These are phyloP conservation scores for Lanistes nyassanus DNA, from an alignment of 1,140 invertebrate genomes.

Conservation along the genomic window DNA sequence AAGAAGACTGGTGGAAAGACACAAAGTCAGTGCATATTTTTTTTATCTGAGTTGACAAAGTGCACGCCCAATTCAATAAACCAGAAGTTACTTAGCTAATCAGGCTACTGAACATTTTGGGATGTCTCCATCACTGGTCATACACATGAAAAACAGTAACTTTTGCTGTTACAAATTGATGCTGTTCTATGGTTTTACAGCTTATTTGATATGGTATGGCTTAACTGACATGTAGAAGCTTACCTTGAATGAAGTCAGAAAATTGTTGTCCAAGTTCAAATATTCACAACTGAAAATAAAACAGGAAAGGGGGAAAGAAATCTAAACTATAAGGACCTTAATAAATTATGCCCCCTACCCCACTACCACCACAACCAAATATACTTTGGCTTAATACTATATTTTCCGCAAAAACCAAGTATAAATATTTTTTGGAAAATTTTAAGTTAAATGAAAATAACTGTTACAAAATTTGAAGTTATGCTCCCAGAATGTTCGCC, in stretches of 20 bases:
- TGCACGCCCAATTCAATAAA: too few species aligned
- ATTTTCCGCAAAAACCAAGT: background rate
- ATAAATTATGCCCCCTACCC: background rate
- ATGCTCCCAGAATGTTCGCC: too few species aligned
- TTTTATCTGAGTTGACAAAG: too few species aligned
- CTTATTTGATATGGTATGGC: too few species aligned
- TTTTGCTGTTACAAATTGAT: background rate
- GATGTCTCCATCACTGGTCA: too few species aligned
- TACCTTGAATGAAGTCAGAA: conserved; percentile 46
- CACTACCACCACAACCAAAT: background rate
- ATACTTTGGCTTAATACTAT: background rate
- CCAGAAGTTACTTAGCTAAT: too few species aligned
- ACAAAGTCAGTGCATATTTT: too few species aligned
- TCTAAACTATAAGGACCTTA: background rate
- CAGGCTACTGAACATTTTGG: too few species aligned
- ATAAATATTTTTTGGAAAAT: background rate
- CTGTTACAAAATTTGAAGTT: background rate
- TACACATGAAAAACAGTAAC: too few species aligned
- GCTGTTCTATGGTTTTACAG: too few species aligned
- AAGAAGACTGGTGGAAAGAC: too few species aligned
- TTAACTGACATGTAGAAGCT: background rate
- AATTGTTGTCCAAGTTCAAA: conserved; percentile 50
- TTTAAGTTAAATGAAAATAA: background rate
- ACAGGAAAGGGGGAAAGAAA: conserved; percentile 2
- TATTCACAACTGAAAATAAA: conserved; percentile 49